Conservation (phyloP, 2,888 invertebrate genomes). For the Pinctada fucata region DNA sequence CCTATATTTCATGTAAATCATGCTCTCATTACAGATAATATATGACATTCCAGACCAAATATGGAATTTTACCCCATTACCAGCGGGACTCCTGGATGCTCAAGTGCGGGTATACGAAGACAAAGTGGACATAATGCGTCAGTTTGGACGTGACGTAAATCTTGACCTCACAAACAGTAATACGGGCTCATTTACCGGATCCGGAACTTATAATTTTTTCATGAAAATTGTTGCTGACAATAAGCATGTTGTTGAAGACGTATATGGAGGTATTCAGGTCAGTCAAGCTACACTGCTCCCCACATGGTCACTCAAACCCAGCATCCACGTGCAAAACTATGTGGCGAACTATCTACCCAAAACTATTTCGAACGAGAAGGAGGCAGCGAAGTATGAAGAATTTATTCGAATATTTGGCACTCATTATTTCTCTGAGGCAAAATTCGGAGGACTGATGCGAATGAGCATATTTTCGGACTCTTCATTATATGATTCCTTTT, state of each 20-base stretch:
- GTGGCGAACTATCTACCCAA: neutral
- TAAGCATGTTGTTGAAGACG: neutral
- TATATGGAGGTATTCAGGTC: neutral
- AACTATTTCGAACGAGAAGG: neutral
- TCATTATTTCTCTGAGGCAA: neutral
- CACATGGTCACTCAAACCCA: neutral
- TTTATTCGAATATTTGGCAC: neutral
- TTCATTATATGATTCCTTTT: neutral
- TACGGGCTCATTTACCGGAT: neutral
- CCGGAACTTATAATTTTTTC: neutral
- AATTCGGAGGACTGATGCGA: neutral
- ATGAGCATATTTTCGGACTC: neutral
- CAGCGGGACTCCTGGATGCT: neutral
- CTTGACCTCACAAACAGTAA: neutral
- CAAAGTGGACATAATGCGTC: neutral
- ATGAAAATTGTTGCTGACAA: neutral
- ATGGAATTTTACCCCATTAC: neutral
- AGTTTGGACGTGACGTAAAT: neutral
- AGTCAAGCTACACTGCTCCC: neutral
- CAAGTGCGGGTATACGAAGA: neutral
- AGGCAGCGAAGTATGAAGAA: neutral
- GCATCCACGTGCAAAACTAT: neutral
- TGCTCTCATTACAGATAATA: neutral
- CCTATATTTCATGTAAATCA: too few species aligned
- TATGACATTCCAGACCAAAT: neutral